These are phyloP conservation scores for Willowsia nigromaculata DNA, from an alignment of 2,888 invertebrate species.

Conservation along the genomic window DNA sequence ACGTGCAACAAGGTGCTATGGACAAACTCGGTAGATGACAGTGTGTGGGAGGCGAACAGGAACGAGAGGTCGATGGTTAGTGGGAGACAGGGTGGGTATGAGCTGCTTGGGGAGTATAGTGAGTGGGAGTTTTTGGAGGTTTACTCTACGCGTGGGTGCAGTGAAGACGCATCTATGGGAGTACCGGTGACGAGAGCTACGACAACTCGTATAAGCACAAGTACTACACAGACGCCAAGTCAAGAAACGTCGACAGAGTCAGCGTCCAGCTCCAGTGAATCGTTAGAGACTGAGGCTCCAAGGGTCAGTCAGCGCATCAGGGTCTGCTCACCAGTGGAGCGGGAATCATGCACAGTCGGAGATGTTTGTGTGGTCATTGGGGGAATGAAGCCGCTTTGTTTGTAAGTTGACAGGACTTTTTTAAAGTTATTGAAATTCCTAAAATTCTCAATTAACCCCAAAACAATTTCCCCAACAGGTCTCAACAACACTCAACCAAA, in stretches of 20 bases:
- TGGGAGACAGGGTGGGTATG: neutral
- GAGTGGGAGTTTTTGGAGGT: too few relatives aligned
- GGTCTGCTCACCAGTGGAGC: neutral
- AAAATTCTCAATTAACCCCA: neutral
- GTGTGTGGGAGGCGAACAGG: neutral
- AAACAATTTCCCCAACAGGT: neutral
- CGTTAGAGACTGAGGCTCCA: too few relatives aligned
- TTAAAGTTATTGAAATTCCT: neutral
- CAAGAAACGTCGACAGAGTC: too few relatives aligned
- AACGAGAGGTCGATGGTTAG: neutral
- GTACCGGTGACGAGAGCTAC: too few relatives aligned
- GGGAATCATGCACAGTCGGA: neutral
- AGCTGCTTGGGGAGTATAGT: neutral
- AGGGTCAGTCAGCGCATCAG: neutral
- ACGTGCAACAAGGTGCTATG: neutral
- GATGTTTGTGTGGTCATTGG: neutral
- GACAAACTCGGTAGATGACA: conserved; percentile 40
- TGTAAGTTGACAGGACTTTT: neutral
- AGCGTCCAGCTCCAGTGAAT: too few relatives aligned
- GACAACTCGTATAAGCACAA: too few relatives aligned
- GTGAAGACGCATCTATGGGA: too few relatives aligned
- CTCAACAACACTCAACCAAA: neutral
- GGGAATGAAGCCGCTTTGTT: neutral
- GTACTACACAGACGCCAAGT: too few relatives aligned
- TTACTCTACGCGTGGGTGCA: too few relatives aligned